Conservation (phyloP, 1,140 invertebrate species). For the Portunus trituberculatus region DNA sequence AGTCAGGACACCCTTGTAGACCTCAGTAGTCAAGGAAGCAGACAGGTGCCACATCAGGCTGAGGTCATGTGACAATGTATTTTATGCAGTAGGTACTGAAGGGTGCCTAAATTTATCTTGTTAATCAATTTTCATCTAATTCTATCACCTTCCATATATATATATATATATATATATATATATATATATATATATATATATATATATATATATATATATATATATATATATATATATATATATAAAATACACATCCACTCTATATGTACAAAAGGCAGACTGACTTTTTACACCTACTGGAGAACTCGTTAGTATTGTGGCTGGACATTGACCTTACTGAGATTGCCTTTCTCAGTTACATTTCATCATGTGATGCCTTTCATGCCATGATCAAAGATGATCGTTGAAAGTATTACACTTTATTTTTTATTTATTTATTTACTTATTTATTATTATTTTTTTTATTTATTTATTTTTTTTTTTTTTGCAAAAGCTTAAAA, state of each 20-base stretch:
- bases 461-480: too few relatives aligned
- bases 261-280: neutral
- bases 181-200: too few relatives aligned
- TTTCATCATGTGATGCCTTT: neutral
- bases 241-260: neutral
- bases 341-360: neutral
- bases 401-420: neutral
- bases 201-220: too few relatives aligned
- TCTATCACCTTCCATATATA: neutral
- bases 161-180: too few relatives aligned
- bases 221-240: too few relatives aligned
- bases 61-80: neutral
- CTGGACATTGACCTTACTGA: neutral
- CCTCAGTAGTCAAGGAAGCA: neutral
- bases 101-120: neutral
- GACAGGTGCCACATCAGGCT: neutral
- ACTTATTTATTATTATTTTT: too few relatives aligned
- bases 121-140: neutral
- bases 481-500: too few relatives aligned
- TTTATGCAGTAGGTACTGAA: neutral
- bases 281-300: neutral
- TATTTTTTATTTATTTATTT: too few relatives aligned
- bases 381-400: neutral
- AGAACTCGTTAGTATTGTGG: neutral
- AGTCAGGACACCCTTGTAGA: neutral